Evolutionary conservation across 2,888 invertebrate species (phyloP), one percentile per base, ranked within the genome.

Genomic region (Pteria penguin): DNA sequence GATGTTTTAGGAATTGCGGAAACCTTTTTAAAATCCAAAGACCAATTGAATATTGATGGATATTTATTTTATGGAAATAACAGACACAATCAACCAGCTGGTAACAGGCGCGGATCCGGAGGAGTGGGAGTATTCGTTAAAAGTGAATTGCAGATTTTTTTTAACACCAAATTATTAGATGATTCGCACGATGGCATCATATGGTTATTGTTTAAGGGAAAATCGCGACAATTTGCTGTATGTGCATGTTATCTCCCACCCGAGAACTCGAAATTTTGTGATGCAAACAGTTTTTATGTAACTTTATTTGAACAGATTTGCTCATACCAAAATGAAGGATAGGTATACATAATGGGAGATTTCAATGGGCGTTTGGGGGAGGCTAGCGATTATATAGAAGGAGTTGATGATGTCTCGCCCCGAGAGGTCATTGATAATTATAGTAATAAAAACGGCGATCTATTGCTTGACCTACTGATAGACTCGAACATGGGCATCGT

Each of bases 281-380:
- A 68, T 27, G 52, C 68, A 14, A 55, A 14, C n/a, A 11, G 3
- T 11, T 68, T 68, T 55, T 68, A 54, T 32, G 24, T 29, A 8
- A 29, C 22, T 3, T 55, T 68, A 33, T 57, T 68, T 2, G 57
- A 61, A 69, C 62, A 69, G 11, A 14, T 75, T 18, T 69, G 67
- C 61, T 26, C 29, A 8, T 75, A 69, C 61, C 75, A 74, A 45
- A 74, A 74, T 66, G 27, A 24, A 26, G 74, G 69, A 4, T 22
- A 32, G 4, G 33, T 69, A 8, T 61, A 55, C n/a, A 68, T 74
- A 26, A 58, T 57, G 27, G 74, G 74, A 18, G 68, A 74, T 26
- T 68, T 74, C 32, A 74, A 68, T 62, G 31, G 62, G 8, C 11
- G 68, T 24, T 69, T 60, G 24, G 68, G 68, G 2, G 54, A 62